Evolutionary conservation across 2,797 vertebrate species (phyloP).

Genomic region (Danio aesculapii): DNA sequence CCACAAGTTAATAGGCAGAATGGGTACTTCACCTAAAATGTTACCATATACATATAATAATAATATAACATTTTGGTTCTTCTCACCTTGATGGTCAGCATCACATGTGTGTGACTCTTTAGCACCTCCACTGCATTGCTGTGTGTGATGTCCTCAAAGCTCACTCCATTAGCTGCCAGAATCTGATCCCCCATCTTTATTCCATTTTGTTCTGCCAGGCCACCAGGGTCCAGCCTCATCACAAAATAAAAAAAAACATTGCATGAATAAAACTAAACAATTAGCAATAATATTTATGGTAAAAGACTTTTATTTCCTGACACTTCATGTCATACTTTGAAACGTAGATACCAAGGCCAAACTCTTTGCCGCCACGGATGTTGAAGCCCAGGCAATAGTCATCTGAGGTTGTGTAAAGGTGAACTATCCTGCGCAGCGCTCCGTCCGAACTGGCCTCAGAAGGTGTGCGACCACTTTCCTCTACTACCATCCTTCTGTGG

Average conservation of each 20-base stretch:
- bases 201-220: constrained; percentile 92
- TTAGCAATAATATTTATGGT: not conserved
- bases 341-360: constrained; percentile 96
- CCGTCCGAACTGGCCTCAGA: constrained; percentile 86
- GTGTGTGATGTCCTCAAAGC: constrained; percentile 96
- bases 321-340: constrained; percentile 85
- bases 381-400: constrained; percentile 98
- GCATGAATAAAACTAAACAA: not conserved
- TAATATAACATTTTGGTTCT: not conserved
- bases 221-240: constrained; percentile 90
- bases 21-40: too few species aligned
- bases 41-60: too few species aligned
- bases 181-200: constrained; percentile 98
- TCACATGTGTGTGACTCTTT: constrained; percentile 95
- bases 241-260: constrained; percentile 44
- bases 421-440: constrained; percentile 86
- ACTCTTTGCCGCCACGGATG: constrained; percentile 96
- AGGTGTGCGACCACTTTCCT: constrained; percentile 82
- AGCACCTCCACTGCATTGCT: constrained; percentile 96
- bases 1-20: too few species aligned
- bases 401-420: constrained; percentile 95
- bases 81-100: constrained; percentile 94
- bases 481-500: constrained; percentile 91
- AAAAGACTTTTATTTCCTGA: not conserved
- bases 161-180: constrained; percentile 94